Base-by-base conservation (phyloP, 2,113 vertebrate species). In the Etia nguti region DNA sequence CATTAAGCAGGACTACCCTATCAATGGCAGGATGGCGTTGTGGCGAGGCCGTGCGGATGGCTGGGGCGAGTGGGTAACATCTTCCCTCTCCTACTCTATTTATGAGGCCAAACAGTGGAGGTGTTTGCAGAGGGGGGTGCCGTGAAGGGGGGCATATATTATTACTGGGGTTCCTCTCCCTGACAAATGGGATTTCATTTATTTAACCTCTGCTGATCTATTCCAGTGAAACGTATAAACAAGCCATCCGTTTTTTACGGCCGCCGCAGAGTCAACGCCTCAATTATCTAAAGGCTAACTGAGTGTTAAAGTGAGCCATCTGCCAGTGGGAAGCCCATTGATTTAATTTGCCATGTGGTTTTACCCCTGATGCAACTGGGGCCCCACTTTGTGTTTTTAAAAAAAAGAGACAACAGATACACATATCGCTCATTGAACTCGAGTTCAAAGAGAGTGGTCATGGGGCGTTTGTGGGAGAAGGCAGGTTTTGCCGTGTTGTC, bases 151-250 rank as follows among this genome's bases (percentile, higher is more conserved):
- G 95, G 97, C 97, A 98, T 99, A 98, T 99, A 98, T 99, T 99
- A 99, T 94, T 92, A 88, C 92, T 56, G 60, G 92, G 94, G 90
- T 94, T 93, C 92, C 91, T 94, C 97, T n/a, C 96, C 96, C 97
- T 98, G 98, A 99, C 98, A 99, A 99, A 98, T 98, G 98, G 98
- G 98, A 99, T 98, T 99, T 98, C 98, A 99, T 99, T 99, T 99
- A 98, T 99, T 99, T 99, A 99, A 99, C 98, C 98, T 98, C 97
- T 97, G 88, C 97, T 97, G 98, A 99, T 99, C 98, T 98, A 97
- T 98, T 98, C 97, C 97, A 97, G 97, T 97, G 97, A 98, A 98
- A 98, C 97, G 97, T 98, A 99, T 98, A 99, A 99, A 98, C 98
- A 98, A 98, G 97, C 97, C 98, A 98, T 98, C 98, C 97, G 97